Percentiles rank a stretch among this genome's conserved stretches.
phyloP scores from a whole-genome alignment of 2,113 vertebrate genomes.

The Climacteris rufus region DNA sequence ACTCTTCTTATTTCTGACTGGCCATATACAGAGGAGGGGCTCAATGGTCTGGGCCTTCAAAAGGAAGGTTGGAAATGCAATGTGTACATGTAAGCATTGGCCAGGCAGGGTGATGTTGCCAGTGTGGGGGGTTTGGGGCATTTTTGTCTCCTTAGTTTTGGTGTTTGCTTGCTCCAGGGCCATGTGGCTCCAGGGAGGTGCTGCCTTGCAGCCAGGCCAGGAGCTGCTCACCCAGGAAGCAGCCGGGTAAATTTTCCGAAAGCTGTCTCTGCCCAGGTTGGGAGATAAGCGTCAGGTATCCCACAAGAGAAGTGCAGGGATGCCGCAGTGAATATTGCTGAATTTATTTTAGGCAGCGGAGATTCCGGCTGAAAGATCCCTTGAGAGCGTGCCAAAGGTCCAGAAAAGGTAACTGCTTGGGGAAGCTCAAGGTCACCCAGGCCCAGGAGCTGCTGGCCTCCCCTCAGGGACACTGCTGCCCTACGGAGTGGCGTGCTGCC shows the following conservation, averaged over 20 bases:
- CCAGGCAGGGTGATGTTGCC: not conserved
- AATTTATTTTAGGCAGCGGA: slow-evolving; percentile 27
- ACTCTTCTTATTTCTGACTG: not conserved
- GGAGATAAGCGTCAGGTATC: not conserved
- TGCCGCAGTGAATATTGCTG: not conserved
- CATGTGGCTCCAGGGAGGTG: rapidly evolving
- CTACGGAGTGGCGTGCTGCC: rapidly evolving
- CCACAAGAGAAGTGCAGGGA: not conserved
- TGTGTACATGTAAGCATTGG: not conserved
- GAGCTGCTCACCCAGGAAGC: not conserved
- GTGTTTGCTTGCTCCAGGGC: not conserved
- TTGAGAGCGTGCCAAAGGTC: slow-evolving; percentile 43
- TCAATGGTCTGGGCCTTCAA: not conserved
- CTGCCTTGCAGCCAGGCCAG: not conserved
- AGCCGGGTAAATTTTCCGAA: not conserved
- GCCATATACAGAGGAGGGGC: not conserved
- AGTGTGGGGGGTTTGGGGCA: not conserved
- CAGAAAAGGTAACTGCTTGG: slow-evolving; percentile 50
- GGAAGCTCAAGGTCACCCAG: slow-evolving; percentile 33
- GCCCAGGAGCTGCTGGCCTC: not conserved
- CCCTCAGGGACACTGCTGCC: not conserved
- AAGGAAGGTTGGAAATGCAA: not conserved
- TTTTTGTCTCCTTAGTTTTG: not conserved
- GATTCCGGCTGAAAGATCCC: slow-evolving; percentile 3
- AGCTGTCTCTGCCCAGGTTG: not conserved